phyloP scores from a whole-genome alignment of 2,888 invertebrate genomes.

The Leptarthrus brevirostris region DNA sequence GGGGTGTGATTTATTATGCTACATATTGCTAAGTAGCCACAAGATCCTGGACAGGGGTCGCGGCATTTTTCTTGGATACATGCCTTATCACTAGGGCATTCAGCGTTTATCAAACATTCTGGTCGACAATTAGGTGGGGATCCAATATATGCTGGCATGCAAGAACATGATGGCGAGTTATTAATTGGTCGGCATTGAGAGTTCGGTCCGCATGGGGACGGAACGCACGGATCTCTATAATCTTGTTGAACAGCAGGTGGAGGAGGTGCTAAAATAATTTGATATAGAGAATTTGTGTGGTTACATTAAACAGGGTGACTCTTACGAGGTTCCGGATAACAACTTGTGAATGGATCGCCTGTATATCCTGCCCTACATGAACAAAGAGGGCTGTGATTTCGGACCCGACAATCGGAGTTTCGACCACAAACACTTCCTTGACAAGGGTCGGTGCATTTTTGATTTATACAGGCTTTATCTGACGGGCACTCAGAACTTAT shows the following conservation, averaged over 20 bases:
- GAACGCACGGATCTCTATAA: constrained; percentile 70
- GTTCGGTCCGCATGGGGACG: constrained; percentile 79
- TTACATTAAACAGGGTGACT: too few species aligned
- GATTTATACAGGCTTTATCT: constrained; percentile 73
- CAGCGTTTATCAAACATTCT: constrained; percentile 74
- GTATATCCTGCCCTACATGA: constrained; percentile 76
- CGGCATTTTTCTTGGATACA: constrained; percentile 71
- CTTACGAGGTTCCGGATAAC: too few species aligned
- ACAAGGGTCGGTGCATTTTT: constrained; percentile 76
- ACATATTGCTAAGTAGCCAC: constrained; percentile 72
- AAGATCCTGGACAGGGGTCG: constrained; percentile 73
- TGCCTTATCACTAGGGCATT: constrained; percentile 72
- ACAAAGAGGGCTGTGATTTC: constrained; percentile 84
- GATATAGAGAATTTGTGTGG: too few species aligned
- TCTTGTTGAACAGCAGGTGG: constrained; percentile 56
- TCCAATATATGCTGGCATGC: constrained; percentile 71
- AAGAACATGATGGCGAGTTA: constrained; percentile 69
- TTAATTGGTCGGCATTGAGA: constrained; percentile 73
- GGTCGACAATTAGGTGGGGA: constrained; percentile 75
- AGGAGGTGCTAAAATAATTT: too few species aligned
- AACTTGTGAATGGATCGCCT: constrained; percentile 80
- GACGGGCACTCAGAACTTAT: constrained; percentile 73
- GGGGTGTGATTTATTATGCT: constrained; percentile 71
- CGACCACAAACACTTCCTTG: constrained; percentile 72
- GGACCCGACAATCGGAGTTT: constrained; percentile 77